phyloP scores from a whole-genome alignment of 92 coral and sea anemone genomes.

The Siderastrea siderea region DNA sequence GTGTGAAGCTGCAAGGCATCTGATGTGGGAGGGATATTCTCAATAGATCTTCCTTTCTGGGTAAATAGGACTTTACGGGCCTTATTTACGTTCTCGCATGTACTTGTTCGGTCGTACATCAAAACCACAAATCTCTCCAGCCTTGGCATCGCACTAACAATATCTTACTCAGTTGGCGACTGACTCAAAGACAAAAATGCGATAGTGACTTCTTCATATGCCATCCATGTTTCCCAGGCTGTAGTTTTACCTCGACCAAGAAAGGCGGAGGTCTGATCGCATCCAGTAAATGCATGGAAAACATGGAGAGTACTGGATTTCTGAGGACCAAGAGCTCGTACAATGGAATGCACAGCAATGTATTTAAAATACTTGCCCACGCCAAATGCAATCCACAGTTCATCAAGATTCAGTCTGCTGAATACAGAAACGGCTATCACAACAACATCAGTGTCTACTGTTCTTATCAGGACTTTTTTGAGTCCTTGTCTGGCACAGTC shows the following conservation, averaged over 20 bases:
- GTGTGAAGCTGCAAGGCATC: no score
- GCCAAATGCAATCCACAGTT: slow-evolving; percentile 76
- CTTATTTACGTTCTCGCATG: no score
- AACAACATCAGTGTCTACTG: slow-evolving; percentile 74
- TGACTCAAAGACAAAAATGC: no score
- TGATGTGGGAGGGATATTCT: no score
- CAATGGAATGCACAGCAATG: slow-evolving; percentile 53
- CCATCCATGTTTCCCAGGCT: slow-evolving; percentile 76
- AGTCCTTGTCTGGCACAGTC: neutral
- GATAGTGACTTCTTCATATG: slow-evolving; percentile 50
- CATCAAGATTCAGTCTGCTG: slow-evolving; percentile 23
- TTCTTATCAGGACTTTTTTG: slow-evolving; percentile 9
- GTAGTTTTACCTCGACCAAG: slow-evolving; percentile 64
- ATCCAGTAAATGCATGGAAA: slow-evolving; percentile 76
- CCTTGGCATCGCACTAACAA: no score
- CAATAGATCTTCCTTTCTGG: no score
- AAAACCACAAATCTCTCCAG: no score
- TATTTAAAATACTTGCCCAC: slow-evolving; percentile 71
- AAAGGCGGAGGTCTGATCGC: slow-evolving; percentile 74
- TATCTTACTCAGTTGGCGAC: no score
- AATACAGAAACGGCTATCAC: slow-evolving; percentile 42
- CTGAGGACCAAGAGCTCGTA: slow-evolving; percentile 27
- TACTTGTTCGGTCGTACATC: no score
- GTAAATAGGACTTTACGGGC: no score
- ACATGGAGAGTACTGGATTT: slow-evolving; percentile 53